phyloP scores from a whole-genome alignment of 2,797 vertebrate genomes.

The Prunella strophiata region DNA sequence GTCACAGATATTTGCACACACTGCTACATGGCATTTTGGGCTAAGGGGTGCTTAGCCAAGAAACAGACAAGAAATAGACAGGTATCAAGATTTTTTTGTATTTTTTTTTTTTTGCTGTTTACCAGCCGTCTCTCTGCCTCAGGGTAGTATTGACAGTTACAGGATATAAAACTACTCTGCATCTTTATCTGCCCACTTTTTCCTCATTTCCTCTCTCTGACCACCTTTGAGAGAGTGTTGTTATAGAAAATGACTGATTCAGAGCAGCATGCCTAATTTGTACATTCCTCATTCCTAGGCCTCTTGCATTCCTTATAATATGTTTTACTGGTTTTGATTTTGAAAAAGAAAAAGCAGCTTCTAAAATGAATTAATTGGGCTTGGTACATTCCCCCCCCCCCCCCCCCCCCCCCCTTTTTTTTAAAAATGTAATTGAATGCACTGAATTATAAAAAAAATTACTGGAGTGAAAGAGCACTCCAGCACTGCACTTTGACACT shows the following conservation, averaged over 20 bases:
- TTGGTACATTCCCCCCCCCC: rapidly evolving
- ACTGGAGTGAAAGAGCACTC: background rate
- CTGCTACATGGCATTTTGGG: background rate
- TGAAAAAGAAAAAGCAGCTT: background rate
- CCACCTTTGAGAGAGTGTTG: background rate
- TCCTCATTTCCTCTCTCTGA: background rate
- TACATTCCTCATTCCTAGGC: background rate
- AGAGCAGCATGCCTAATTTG: background rate
- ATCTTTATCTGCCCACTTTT: background rate
- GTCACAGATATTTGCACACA: background rate
- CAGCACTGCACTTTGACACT: background rate
- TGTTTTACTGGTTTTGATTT: background rate
- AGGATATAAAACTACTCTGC: background rate
- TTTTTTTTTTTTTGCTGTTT: background rate
- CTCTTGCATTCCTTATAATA: background rate
- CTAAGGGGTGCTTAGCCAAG: background rate
- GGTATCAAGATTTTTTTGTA: rapidly evolving
- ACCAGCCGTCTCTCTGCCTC: background rate
- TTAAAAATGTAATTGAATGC: background rate
- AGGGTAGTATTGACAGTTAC: background rate
- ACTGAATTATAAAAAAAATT: background rate
- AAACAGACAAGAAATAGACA: background rate
- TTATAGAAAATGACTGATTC: background rate
- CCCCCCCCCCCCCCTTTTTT: no score
- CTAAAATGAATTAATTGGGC: background rate